Conservation (phyloP, 2,797 vertebrate genomes). For the Chanos chanos region DNA sequence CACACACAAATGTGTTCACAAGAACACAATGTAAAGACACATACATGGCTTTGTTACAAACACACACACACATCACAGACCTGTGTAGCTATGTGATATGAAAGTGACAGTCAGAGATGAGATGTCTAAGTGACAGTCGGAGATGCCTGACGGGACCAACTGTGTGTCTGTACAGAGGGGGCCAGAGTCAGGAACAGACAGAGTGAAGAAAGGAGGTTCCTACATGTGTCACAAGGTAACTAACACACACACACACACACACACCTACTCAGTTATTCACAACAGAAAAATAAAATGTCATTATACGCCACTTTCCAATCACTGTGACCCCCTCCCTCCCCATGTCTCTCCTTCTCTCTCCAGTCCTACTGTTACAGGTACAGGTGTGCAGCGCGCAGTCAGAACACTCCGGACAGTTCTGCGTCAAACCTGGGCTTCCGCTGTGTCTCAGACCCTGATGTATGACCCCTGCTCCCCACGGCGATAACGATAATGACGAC, state of each 20-base stretch:
- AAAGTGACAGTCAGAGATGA: too few relatives aligned
- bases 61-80: too few relatives aligned
- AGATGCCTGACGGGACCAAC: too few relatives aligned
- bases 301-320: background rate
- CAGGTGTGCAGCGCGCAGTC: conserved; percentile 92
- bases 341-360: background rate
- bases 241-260: background rate
- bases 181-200: conserved; percentile 80
- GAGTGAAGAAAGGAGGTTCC: conserved; percentile 98
- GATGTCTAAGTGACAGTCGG: too few relatives aligned
- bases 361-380: conserved; percentile 98
- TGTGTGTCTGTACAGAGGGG: conserved; percentile 71
- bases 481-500: too few relatives aligned
- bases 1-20: too few relatives aligned
- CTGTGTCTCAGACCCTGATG: conserved; percentile 69
- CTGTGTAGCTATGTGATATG: too few relatives aligned
- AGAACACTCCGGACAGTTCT: conserved; percentile 93
- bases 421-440: conserved; percentile 96
- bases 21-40: too few relatives aligned
- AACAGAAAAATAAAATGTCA: too few relatives aligned
- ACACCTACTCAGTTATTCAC: background rate
- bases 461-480: conserved; percentile 7
- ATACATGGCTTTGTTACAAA: too few relatives aligned
- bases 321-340: background rate
- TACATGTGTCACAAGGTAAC: conserved; percentile 98